Evolutionary conservation across 2,113 vertebrate genomes (phyloP), one percentile per base, ranked within the genome.

Genomic region (Chaetura pelagica): DNA sequence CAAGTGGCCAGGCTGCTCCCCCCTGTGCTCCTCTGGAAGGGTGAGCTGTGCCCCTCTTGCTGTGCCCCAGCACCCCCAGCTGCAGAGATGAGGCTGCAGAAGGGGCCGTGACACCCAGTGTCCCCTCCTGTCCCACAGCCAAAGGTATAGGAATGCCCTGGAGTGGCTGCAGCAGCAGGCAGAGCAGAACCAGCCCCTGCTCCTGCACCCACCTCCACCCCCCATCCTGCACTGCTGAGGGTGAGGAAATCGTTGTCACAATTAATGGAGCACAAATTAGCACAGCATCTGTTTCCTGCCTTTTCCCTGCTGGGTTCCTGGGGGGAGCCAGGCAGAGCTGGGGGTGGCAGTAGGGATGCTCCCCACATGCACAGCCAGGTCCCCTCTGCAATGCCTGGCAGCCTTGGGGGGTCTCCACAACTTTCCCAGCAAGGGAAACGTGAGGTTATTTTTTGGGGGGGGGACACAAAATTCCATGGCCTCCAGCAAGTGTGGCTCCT

Each of bases 261-360:
- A 95, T 87, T 94, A 93, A 96, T 91, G 1, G 77, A 94, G 93
- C 89, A 82, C 95, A 89, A 92, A 94, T 93, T 84, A 96, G 84
- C 74, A 71, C 79, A 90, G 54, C 92, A 94, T 61, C 95, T 96
- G 95, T 20, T 91, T 94, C 84, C 95, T 84, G 80, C 75, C 92
- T 78, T 49, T 79, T 62, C 64, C 83, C 86, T 51, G 69, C 77
- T 32, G 92, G 58, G 76, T 13, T 76, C 87, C 46, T 0, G 58
- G 42, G 59, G 40, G 22, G 73, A 89, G 82, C 0, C 38, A 64
- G 54, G 61, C 74, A 61, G 55, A 38, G 63, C 42, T 12, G 58
- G 7, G 46, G 42, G 54, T 11, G 34, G 7, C 2, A 51, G 34
- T 35, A 15, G 58, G 55, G 57, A 7, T 48, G 46, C 20, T 72